Evolutionary conservation across 2,888 invertebrate genomes (phyloP).

Genomic region (Mystacides longicornis): DNA sequence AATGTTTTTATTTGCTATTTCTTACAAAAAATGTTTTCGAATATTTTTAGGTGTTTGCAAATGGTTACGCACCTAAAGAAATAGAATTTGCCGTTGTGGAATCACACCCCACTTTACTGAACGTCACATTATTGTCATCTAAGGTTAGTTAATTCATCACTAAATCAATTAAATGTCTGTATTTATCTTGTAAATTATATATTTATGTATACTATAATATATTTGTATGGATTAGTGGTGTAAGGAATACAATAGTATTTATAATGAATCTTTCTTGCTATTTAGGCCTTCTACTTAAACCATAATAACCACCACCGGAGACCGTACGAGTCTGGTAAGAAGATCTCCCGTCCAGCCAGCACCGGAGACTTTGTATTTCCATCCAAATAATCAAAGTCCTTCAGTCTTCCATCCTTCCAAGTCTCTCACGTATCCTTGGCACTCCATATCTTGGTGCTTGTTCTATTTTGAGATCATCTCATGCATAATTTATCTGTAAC

Average conservation of each 20-base stretch:
- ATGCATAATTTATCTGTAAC: too few relatives aligned
- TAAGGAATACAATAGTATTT: neutral
- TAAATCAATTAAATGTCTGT: neutral
- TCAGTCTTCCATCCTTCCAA: constrained; percentile 11
- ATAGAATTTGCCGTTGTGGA: constrained; percentile 81
- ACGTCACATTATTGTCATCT: constrained; percentile 70
- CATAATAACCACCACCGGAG: constrained; percentile 18
- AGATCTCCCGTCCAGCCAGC: constrained; percentile 10
- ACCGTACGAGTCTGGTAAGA: constrained; percentile 20
- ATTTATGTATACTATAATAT: neutral
- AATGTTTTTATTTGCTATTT: neutral
- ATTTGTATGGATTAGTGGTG: neutral
- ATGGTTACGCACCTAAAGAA: constrained; percentile 76
- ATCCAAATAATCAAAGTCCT: constrained; percentile 11
- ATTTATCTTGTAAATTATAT: neutral
- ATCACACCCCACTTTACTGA: constrained; percentile 75
- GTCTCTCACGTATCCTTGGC: neutral
- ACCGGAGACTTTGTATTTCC: constrained; percentile 17
- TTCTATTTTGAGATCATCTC: neutral
- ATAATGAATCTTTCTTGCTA: neutral
- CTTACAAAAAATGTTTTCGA: constrained; percentile 8
- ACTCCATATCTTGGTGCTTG: neutral
- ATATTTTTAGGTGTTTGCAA: constrained; percentile 64
- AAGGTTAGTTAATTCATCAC: constrained; percentile 50
- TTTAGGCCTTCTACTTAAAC: constrained; percentile 23